Evolutionary conservation across 2,113 vertebrate genomes (phyloP).

Genomic region (Chrysemys picta): DNA sequence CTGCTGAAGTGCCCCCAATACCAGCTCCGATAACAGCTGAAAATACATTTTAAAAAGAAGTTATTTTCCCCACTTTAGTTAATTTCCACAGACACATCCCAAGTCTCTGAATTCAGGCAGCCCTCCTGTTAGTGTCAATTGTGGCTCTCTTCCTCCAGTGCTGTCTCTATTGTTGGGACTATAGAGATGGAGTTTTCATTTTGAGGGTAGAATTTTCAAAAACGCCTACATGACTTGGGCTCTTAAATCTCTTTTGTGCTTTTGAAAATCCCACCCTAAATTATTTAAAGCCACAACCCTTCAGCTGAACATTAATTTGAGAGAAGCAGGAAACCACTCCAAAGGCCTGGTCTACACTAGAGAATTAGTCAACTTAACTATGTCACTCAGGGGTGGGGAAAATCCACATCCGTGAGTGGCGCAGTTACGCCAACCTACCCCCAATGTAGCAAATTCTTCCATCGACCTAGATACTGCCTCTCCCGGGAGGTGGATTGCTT

Average conservation of each 20-base stretch:
- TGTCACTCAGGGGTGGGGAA: neutral
- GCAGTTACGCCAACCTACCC: neutral
- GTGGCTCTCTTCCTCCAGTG: neutral
- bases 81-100: neutral
- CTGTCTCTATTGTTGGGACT: neutral
- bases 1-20: constrained; percentile 88
- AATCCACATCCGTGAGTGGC: neutral
- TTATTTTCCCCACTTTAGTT: neutral
- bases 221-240: neutral
- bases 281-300: neutral
- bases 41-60: neutral
- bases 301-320: neutral
- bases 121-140: neutral
- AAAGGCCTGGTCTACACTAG: neutral
- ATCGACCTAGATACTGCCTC: neutral
- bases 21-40: constrained; percentile 91
- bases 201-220: neutral
- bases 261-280: neutral
- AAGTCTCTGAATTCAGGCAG: neutral
- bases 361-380: neutral
- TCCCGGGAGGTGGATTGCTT: neutral
- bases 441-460: neutral
- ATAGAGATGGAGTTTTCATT: neutral
- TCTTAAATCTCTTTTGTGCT: neutral
- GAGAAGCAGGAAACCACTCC: neutral